These are phyloP conservation scores for Theocolax elegans DNA, from an alignment of 1,140 invertebrate genomes.

Conservation along the genomic window DNA sequence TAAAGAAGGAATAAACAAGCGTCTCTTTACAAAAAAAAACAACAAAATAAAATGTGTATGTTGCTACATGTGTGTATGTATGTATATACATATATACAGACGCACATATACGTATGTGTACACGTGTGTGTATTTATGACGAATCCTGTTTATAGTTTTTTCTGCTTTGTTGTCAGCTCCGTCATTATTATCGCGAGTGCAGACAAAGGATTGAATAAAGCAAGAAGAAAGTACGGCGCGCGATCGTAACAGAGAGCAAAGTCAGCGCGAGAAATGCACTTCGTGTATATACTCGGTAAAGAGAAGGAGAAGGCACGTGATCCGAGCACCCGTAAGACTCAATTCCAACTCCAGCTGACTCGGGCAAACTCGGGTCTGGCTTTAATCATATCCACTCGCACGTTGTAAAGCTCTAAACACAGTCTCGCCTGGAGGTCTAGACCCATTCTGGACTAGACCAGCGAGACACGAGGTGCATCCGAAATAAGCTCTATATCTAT, in stretches of 20 bases:
- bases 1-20: too few species aligned
- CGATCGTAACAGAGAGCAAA: conserved; percentile 5
- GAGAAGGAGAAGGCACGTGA: too few species aligned
- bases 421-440: conserved; percentile 60
- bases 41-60: too few species aligned
- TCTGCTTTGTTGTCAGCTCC: conserved; percentile 15
- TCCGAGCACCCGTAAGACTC: conserved; percentile 33
- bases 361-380: conserved; percentile 43
- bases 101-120: too few species aligned
- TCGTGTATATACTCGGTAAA: conserved; percentile 9
- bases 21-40: too few species aligned
- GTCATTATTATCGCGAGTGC: conserved; percentile 21
- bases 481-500: conserved; percentile 61
- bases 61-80: too few species aligned
- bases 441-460: conserved; percentile 60
- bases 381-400: conserved; percentile 50
- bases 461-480: conserved; percentile 57
- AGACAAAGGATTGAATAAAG: conserved; percentile 24
- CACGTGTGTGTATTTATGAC: neutral
- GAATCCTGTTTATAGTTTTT: conserved; percentile 20
- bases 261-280: conserved; percentile 17
- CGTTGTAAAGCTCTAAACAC: conserved; percentile 53
- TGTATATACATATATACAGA: too few species aligned
- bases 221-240: conserved; percentile 2
- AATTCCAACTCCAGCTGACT: conserved; percentile 46